A percentile compares a stretch with the other conserved stretches of the same genome.
Evolutionary conservation across 2,113 vertebrate species (phyloP).

Genomic region (Paradisaea rubra): DNA sequence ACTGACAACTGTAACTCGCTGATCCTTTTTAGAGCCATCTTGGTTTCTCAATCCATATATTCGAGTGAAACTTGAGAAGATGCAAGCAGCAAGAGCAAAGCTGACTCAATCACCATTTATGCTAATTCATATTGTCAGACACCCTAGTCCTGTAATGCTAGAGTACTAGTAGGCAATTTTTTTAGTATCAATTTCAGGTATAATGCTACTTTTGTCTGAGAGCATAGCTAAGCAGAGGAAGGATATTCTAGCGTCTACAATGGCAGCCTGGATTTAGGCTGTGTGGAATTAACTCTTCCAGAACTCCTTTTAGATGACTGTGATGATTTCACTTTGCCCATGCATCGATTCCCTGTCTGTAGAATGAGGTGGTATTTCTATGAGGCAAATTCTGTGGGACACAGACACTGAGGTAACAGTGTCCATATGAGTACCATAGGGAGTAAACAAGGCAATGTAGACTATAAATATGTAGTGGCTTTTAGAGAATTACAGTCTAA

Average conservation of each 20-base stretch:
- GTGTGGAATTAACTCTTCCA: neutral
- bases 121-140: neutral
- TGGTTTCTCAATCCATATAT: neutral
- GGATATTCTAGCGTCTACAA: neutral
- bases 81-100: neutral
- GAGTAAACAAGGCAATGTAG: constrained; percentile 13
- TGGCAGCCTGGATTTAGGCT: neutral
- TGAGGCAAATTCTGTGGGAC: neutral
- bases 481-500: neutral
- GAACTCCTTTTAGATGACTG: neutral
- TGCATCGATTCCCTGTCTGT: neutral
- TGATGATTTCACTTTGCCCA: neutral
- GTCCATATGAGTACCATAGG: neutral
- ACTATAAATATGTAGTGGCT: neutral
- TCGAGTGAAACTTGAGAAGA: neutral
- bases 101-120: neutral
- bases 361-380: neutral
- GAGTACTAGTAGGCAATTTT: neutral
- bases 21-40: neutral
- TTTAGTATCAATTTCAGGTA: constrained; percentile 38
- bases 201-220: neutral
- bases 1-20: neutral
- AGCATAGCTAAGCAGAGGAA: neutral
- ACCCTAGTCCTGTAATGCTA: neutral
- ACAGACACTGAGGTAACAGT: neutral